Percentiles rank a stretch among this genome's conserved stretches.
Evolutionary conservation across 2,113 vertebrate species (phyloP).

Genomic region (Pogonocichla stellata): DNA sequence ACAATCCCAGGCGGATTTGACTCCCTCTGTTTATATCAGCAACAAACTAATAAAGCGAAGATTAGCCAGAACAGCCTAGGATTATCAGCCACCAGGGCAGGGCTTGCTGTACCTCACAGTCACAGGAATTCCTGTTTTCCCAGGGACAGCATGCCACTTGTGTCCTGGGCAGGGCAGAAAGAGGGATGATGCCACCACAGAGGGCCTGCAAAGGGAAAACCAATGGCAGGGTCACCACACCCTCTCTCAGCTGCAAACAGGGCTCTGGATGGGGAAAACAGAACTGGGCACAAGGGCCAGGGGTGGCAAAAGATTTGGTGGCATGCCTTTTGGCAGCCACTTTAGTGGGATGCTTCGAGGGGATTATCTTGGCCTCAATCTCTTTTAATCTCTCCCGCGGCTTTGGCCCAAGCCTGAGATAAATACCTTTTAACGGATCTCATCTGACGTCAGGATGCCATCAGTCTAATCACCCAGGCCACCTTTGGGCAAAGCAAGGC

Average conservation of each 20-base stretch:
- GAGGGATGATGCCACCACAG: background rate
- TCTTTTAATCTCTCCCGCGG: constrained; percentile 66
- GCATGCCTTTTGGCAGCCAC: constrained; percentile 71
- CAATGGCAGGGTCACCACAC: background rate
- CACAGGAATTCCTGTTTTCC: background rate
- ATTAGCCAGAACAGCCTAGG: constrained; percentile 23
- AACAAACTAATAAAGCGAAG: constrained; percentile 38
- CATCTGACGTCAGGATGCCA: constrained; percentile 72
- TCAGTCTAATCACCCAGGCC: constrained; percentile 69
- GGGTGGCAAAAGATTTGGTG: constrained; percentile 26
- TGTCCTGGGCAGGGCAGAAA: background rate
- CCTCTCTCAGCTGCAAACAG: background rate
- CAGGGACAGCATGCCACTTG: fast-evolving
- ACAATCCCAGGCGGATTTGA: background rate
- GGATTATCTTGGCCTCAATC: constrained; percentile 77
- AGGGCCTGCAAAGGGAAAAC: background rate
- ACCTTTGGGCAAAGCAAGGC: constrained; percentile 45
- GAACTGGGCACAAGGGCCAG: background rate
- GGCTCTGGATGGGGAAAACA: background rate
- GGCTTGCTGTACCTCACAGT: background rate
- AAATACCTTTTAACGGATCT: constrained; percentile 74
- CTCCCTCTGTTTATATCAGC: constrained; percentile 18
- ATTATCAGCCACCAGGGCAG: background rate
- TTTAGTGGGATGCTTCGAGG: constrained; percentile 51
- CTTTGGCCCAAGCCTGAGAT: constrained; percentile 72